Percentiles rank a stretch among this genome's conserved stretches.
Evolutionary conservation across 2,888 invertebrate species (phyloP).

Genomic region (Agrotis puta): DNA sequence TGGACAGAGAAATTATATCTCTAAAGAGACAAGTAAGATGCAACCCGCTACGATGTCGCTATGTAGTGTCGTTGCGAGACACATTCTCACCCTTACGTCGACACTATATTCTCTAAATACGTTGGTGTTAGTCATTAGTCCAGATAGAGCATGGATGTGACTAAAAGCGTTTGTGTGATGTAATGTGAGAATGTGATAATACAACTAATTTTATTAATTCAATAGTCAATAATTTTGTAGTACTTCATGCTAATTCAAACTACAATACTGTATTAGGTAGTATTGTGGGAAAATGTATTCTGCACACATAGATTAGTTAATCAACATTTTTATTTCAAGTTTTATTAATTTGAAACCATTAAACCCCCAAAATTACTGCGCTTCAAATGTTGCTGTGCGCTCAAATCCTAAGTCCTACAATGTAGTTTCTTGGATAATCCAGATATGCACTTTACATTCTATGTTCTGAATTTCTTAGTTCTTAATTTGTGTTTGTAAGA

Average conservation of each 20-base stretch:
- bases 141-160: constrained; percentile 62
- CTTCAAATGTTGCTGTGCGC: constrained; percentile 73
- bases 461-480: constrained; percentile 46
- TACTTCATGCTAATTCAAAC: constrained; percentile 69
- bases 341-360: constrained; percentile 67
- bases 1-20: constrained; percentile 98
- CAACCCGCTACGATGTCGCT: constrained; percentile 78
- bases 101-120: constrained; percentile 61
- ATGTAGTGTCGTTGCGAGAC: constrained; percentile 80
- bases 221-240: constrained; percentile 70
- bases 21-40: constrained; percentile 98
- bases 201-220: constrained; percentile 67
- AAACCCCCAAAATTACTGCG: constrained; percentile 70
- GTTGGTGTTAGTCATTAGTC: constrained; percentile 46
- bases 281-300: constrained; percentile 83
- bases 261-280: constrained; percentile 72
- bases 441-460: constrained; percentile 83
- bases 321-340: constrained; percentile 67
- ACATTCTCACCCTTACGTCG: constrained; percentile 85
- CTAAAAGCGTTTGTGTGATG: constrained; percentile 75
- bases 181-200: constrained; percentile 84
- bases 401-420: constrained; percentile 66
- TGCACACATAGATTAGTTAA: constrained; percentile 84
- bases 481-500: constrained; percentile 48
- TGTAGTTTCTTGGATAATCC: constrained; percentile 87